Base-by-base conservation (phyloP, 2,888 invertebrate genomes). In the Cyclophora punctaria region DNA sequence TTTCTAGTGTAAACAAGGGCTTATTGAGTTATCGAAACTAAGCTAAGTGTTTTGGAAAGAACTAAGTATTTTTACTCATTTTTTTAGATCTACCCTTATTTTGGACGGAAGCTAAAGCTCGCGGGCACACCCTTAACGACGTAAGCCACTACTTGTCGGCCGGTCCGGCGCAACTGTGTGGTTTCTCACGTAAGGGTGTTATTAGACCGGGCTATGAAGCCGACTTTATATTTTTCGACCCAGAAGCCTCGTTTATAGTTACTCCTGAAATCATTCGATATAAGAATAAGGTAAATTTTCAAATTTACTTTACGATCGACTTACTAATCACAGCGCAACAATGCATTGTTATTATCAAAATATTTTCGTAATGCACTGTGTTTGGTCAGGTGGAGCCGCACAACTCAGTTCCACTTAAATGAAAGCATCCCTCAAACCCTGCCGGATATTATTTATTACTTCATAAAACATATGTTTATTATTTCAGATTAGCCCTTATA, bases 221-320 rank as follows among this genome's bases (percentile, higher is more conserved):
- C 0, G 93, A 93, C 71, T 89, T 93, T 50, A 91, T 93, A 54
- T 83, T 93, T 57, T 93, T 93, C 88, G 88, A 92, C 75, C 93
- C 93, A 0, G 87, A 91, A 20, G 89, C 87, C 46, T 83, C 84
- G 44, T 90, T 91, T 58, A 73, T 79, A 52, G 91, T 92, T 44
- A 78, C 81, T 42, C 77, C 87, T 41, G 82, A 89, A 7, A 79
- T 83, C 33, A 90, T 93, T 51, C 77, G 84, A 6, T 90, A 92
- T 57, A 90, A 91, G 61, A 92, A 92, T 68, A 93, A 92, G 86
- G 91, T 90, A 72, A 59, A 43, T 7, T 44, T 34, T 20, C 3
- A 34, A 4, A 3, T 20, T 7, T 33, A 33, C 5, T 37, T 37
- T 37, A 37, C 37, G 20, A 20, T 20, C 20, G 20, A 20, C 20